Base-by-base conservation (phyloP, 2,888 invertebrate genomes). In the Cyrtodaria siliqua region DNA sequence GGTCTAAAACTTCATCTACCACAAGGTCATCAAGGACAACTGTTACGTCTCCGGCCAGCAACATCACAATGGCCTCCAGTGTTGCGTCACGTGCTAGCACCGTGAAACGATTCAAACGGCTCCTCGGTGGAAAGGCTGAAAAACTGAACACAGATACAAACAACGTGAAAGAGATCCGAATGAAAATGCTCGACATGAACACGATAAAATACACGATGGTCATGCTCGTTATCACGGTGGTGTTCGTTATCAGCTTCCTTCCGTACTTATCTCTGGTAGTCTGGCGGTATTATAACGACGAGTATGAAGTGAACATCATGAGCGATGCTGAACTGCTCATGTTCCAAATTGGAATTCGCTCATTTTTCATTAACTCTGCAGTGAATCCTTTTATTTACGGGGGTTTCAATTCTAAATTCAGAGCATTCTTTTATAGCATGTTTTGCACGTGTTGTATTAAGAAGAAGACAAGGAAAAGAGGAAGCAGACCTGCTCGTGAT, bases 311-410 rank as follows among this genome's bases (percentile, higher is more conserved):
- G 2, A 69, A 83, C 59, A 49, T 76, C 2, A 59, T 85, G 53
- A 59, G 69, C 2, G 61, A 83, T 24, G 50, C 75, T 0, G 80
- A 73, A 53, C 72, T 82, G n/a, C 64, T 79, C 2, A 55, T 74
- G 16, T 83, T 80, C 56, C 78, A 83, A 33, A 82, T 85, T 14
- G 79, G 75, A 2, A 66, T 83, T 6, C 59, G 85, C 2, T 85
- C 85, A 9, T 72, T 82, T 47, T 74, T 85, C 33, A 55, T 85
- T 1, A 83, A 81, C 42, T 80, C 82, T 57, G 75, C 83, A 0
- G 42, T 78, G 12, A 85, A 85, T 47, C 85, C 85, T 8, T 47
- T 85, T 0, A 82, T 85, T 2, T 85, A 85, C 29, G 85, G 85
- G 9, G 82, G 83, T 29, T 78, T 82, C 23, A 85, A 85, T 63